Evolutionary conservation across 2,888 invertebrate species (phyloP).

Genomic region (Unio delphinus): DNA sequence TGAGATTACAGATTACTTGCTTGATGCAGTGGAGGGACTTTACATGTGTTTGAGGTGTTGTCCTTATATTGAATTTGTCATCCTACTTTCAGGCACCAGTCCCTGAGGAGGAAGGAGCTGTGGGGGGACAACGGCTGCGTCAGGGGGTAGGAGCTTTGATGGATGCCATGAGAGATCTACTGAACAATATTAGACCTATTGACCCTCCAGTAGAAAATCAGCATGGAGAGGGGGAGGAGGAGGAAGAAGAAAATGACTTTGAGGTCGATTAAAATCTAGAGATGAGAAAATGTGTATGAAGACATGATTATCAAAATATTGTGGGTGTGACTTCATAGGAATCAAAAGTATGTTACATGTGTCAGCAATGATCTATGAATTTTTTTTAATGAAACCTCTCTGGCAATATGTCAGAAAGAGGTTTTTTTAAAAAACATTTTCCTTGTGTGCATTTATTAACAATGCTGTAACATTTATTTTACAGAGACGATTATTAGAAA

Average conservation of each 20-base stretch:
- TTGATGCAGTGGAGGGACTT: background rate
- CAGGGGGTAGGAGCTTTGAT: slow-evolving; percentile 80
- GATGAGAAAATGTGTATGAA: too few species aligned
- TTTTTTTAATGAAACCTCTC: too few species aligned
- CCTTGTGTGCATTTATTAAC: too few species aligned
- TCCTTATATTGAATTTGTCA: background rate
- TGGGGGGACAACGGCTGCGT: slow-evolving; percentile 73
- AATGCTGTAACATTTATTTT: too few species aligned
- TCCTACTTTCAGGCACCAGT: slow-evolving; percentile 34
- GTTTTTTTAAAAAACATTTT: too few species aligned
- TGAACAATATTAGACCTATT: slow-evolving; percentile 78
- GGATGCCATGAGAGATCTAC: slow-evolving; percentile 82
- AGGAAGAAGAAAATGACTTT: slow-evolving; percentile 26
- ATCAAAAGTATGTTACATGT: too few species aligned
- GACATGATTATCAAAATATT: too few species aligned
- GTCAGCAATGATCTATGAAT: too few species aligned
- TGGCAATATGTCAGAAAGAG: too few species aligned
- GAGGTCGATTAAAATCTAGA: slow-evolving; percentile 18
- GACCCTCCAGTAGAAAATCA: slow-evolving; percentile 74
- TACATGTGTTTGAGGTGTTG: background rate
- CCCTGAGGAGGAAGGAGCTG: slow-evolving; percentile 41
- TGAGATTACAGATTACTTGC: background rate
- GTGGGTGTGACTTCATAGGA: too few species aligned
- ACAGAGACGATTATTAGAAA: too few species aligned
- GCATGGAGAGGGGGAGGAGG: slow-evolving; percentile 21